Evolutionary conservation across 1,140 invertebrate species (phyloP).

Genomic region (Anastrepha ludens): DNA sequence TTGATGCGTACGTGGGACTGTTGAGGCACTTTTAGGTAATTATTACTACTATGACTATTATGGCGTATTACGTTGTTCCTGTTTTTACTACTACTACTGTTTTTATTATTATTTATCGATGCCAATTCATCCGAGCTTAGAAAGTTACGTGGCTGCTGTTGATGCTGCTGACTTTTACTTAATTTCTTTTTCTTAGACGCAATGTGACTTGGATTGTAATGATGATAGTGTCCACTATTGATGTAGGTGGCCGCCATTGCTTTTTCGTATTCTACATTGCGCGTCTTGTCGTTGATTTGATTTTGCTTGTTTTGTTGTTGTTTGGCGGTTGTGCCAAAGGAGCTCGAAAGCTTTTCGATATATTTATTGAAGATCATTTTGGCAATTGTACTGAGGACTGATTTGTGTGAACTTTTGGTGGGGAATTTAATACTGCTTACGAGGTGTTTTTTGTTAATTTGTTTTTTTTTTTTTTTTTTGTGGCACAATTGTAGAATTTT

Average conservation of each 20-base stretch:
- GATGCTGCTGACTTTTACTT: slow-evolving; percentile 53
- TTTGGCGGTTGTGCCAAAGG: slow-evolving; percentile 60
- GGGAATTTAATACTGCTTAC: slow-evolving; percentile 11
- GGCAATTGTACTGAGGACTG: background rate
- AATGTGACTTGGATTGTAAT: slow-evolving; percentile 57
- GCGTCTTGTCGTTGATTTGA: slow-evolving; percentile 18
- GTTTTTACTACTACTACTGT: slow-evolving; percentile 54
- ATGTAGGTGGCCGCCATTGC: slow-evolving; percentile 56
- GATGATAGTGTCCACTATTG: slow-evolving; percentile 36
- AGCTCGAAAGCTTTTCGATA: slow-evolving; percentile 69
- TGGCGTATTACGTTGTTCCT: slow-evolving; percentile 51
- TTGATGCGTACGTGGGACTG: background rate
- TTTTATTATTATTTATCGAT: slow-evolving; percentile 62
- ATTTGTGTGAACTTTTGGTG: slow-evolving; percentile 12
- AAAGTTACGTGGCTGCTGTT: slow-evolving; percentile 54
- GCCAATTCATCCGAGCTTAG: slow-evolving; percentile 70
- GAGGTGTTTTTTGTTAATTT: background rate
- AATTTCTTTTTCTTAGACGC: slow-evolving; percentile 56
- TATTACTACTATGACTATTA: background rate
- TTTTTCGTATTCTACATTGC: slow-evolving; percentile 57
- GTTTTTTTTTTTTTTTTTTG: background rate
- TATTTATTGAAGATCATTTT: slow-evolving; percentile 72
- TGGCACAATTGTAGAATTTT: background rate
- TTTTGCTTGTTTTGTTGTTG: slow-evolving; percentile 57
- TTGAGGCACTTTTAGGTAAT: background rate